A percentile compares a stretch with the other conserved stretches of the same genome.
Conservation (phyloP, 2,113 vertebrate genomes). For the Hemiscyllium ocellatum region DNA sequence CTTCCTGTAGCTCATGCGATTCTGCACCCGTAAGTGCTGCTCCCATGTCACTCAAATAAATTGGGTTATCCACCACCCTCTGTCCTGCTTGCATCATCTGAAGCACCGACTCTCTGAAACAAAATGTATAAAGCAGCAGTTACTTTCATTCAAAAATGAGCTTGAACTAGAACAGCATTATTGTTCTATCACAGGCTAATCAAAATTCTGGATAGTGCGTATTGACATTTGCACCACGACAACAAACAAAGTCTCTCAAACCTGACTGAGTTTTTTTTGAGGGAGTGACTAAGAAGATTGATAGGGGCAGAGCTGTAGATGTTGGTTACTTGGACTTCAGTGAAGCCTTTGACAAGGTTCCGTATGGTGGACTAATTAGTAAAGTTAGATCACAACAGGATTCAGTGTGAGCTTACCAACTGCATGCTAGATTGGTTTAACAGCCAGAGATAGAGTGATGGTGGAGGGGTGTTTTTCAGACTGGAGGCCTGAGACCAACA, state of each 20-base stretch:
- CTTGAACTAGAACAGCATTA: not conserved
- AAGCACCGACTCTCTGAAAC: constrained; percentile 83
- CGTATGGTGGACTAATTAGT: no score
- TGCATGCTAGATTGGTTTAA: no score
- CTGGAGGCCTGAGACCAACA: no score
- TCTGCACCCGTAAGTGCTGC: constrained; percentile 90
- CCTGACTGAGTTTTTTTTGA: no score
- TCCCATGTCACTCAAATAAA: constrained; percentile 97
- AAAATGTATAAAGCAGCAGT: accelerated
- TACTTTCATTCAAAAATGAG: not conserved
- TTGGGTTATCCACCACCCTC: constrained; percentile 91
- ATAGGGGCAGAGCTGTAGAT: no score
- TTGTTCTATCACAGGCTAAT: not conserved
- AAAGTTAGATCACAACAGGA: no score
- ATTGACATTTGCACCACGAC: not conserved
- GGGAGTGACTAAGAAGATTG: no score
- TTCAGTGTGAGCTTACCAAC: no score
- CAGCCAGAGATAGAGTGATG: no score
- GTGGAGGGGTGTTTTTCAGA: no score
- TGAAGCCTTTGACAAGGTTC: no score
- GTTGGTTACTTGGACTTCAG: no score
- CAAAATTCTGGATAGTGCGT: not conserved
- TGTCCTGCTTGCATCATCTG: constrained; percentile 99
- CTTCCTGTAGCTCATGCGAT: constrained; percentile 85
- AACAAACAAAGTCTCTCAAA: not conserved